Conservation (phyloP, 2,113 vertebrate species). For the Oncorhynchus mykiss region DNA sequence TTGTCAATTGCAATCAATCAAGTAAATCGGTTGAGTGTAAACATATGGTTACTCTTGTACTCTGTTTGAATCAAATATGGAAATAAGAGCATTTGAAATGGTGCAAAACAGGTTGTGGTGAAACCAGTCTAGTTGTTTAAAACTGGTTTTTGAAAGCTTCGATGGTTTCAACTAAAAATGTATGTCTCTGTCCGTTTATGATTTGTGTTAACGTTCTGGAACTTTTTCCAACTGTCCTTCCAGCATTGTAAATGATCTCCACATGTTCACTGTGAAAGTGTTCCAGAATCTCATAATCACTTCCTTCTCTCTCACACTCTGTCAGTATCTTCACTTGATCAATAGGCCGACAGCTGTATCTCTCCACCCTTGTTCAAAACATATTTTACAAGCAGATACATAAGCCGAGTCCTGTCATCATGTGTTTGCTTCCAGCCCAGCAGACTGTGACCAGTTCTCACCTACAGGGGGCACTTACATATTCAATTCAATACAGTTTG, state of each 20-base stretch:
- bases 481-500: neutral
- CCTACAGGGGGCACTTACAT: constrained; percentile 47
- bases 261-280: constrained; percentile 27
- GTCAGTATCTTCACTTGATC: constrained; percentile 12
- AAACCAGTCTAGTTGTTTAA: neutral
- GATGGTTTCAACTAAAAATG: too few species aligned
- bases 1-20: neutral
- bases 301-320: neutral
- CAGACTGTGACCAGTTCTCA: neutral
- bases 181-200: constrained; percentile 8
- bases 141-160: neutral
- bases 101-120: constrained; percentile 9
- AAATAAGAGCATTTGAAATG: constrained; percentile 12
- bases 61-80: neutral
- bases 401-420: neutral
- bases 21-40: neutral
- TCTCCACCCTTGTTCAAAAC: neutral
- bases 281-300: constrained; percentile 2
- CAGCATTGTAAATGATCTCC: constrained; percentile 30
- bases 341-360: neutral
- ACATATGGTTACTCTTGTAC: neutral
- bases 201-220: constrained; percentile 20
- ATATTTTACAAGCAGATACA: neutral
- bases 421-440: neutral
- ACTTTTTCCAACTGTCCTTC: neutral